A percentile compares a stretch with the other conserved stretches of the same genome.
phyloP scores from a whole-genome alignment of 35 echinoderm and acorn worm species.

The Heliocidaris erythrogramma region DNA sequence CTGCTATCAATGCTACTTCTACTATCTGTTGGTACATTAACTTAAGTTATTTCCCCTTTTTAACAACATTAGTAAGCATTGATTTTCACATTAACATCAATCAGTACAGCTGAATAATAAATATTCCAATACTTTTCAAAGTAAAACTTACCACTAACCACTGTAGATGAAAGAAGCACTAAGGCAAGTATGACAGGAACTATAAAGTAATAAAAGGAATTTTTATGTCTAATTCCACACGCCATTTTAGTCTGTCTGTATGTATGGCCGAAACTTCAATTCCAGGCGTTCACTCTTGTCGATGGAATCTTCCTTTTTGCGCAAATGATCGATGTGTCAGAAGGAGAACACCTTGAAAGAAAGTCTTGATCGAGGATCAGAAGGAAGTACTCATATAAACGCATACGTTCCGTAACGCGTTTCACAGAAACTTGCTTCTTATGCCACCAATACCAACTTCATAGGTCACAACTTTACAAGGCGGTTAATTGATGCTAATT shows the following conservation, averaged over 20 bases:
- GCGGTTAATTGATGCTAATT: not conserved
- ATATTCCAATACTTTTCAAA: not conserved
- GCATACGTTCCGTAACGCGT: not conserved
- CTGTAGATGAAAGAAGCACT: slow-evolving; percentile 24
- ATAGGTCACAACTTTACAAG: not conserved
- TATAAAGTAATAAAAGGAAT: not conserved
- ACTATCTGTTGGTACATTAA: not conserved
- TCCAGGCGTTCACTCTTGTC: not conserved
- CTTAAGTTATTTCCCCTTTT: not conserved
- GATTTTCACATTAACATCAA: not conserved
- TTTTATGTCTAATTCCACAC: not conserved
- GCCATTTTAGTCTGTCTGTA: slow-evolving; percentile 14
- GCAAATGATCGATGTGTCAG: not conserved
- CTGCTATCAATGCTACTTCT: not conserved
- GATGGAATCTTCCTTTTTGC: not conserved
- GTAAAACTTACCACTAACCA: not conserved
- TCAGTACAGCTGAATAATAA: not conserved
- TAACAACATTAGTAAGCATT: not conserved
- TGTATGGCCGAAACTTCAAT: not conserved
- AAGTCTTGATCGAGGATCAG: not conserved
- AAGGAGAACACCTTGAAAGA: not conserved
- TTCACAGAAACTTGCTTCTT: not conserved
- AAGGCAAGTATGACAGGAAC: slow-evolving; percentile 20
- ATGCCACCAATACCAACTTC: not conserved
- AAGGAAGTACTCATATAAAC: not conserved